Evolutionary conservation across 2,888 invertebrate genomes (phyloP).

Genomic region (Caenorhabditis sulstoni): DNA sequence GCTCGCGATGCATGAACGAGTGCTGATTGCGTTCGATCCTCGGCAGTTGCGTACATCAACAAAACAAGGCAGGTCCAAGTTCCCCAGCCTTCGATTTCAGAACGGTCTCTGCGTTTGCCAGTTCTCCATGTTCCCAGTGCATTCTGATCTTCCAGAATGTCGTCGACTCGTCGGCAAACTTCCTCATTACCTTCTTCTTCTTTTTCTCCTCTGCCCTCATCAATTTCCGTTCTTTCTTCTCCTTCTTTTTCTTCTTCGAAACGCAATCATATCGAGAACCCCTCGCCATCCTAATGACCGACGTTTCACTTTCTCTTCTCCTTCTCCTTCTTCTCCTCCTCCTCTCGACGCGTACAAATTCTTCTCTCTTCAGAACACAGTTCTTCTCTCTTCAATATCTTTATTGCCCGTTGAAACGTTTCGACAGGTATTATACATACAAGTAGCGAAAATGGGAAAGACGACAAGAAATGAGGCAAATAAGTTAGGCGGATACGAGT

Average conservation of each 20-base stretch:
- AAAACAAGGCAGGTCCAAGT: no score
- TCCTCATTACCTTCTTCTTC: background rate
- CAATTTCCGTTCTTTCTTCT: background rate
- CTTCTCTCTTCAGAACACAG: background rate
- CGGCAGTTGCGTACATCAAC: no score
- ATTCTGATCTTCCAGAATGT: no score
- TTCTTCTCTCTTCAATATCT: constrained; percentile 27
- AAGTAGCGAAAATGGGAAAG: constrained; percentile 27
- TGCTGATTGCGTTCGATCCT: no score
- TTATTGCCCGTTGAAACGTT: constrained; percentile 32
- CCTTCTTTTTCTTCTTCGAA: background rate
- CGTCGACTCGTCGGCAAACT: background rate
- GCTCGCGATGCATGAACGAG: no score
- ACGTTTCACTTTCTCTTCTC: constrained; percentile 12
- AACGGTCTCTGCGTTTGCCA: background rate
- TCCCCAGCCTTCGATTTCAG: no score
- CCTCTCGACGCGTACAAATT: background rate
- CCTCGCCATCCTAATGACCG: constrained; percentile 14
- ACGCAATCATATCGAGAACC: constrained; percentile 21
- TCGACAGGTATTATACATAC: constrained; percentile 52
- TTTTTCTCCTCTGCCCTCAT: background rate
- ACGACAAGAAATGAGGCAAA: background rate
- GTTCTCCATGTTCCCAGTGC: no score
- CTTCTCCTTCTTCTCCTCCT: constrained; percentile 24
- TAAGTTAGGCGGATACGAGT: constrained; percentile 37